Percentiles rank a stretch among this genome's conserved stretches.
phyloP scores from a whole-genome alignment of 2,888 invertebrate genomes.

The Tipula lateralis region DNA sequence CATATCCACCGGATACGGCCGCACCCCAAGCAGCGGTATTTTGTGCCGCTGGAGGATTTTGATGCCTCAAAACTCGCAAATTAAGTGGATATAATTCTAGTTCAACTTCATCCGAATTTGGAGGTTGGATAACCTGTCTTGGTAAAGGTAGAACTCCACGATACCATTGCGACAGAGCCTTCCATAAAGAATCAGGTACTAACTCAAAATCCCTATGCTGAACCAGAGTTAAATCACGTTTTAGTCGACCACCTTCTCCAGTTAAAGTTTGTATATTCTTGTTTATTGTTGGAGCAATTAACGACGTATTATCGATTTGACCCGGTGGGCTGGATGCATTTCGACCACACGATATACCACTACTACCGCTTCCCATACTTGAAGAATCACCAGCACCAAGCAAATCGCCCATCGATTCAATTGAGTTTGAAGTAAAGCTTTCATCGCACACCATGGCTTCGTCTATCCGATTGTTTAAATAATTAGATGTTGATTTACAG shows the following conservation, averaged over 20 bases:
- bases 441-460: conserved; percentile 65
- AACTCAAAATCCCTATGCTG: conserved; percentile 80
- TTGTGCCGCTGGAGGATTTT: conserved; percentile 39
- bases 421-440: conserved; percentile 61
- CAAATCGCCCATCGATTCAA: conserved; percentile 62
- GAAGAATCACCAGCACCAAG: conserved; percentile 56
- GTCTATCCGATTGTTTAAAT: conserved; percentile 47
- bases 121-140: conserved; percentile 68
- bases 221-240: conserved; percentile 66
- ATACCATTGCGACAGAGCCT: conserved; percentile 80
- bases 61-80: conserved; percentile 68
- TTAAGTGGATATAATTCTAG: conserved; percentile 80
- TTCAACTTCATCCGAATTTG: conserved; percentile 62
- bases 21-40: conserved; percentile 44
- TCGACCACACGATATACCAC: conserved; percentile 60
- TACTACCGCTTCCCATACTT: conserved; percentile 54
- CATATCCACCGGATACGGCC: conserved; percentile 54
- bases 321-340: conserved; percentile 56
- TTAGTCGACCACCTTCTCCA: conserved; percentile 81
- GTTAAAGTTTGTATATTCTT: conserved; percentile 73
- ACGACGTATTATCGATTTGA: conserved; percentile 68
- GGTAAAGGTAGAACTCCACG: conserved; percentile 73
- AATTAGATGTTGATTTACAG: conserved; percentile 45
- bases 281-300: conserved; percentile 59
- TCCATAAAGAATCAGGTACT: conserved; percentile 81